These are phyloP conservation scores for Heteromyza rotundicornis DNA, from an alignment of 2,888 invertebrate genomes.

Conservation along the genomic window DNA sequence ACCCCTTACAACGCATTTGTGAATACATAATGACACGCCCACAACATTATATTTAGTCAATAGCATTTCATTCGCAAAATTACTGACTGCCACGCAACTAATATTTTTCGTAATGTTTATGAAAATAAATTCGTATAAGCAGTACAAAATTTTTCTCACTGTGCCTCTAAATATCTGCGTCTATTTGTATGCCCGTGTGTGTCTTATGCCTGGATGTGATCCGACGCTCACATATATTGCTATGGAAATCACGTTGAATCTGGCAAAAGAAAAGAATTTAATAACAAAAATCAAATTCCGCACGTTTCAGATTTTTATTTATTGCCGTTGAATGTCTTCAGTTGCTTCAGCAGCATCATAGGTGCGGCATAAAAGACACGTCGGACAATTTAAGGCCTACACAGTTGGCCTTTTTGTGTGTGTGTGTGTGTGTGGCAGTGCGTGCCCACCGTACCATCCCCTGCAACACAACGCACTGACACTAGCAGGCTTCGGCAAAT, in stretches of 20 bases:
- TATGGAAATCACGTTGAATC: slow-evolving; percentile 11
- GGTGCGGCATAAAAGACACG: background rate
- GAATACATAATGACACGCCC: too few species aligned
- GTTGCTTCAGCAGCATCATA: background rate
- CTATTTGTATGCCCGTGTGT: background rate
- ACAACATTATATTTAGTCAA: too few species aligned
- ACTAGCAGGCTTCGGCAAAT: too few species aligned
- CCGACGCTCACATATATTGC: background rate
- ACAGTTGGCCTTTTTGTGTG: background rate
- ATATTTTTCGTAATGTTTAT: too few species aligned
- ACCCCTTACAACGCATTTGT: too few species aligned
- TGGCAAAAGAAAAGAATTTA: slow-evolving; percentile 11
- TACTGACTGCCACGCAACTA: too few species aligned
- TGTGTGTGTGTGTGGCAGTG: background rate
- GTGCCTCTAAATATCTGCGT: background rate
- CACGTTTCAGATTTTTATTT: slow-evolving; percentile 23
- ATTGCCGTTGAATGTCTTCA: background rate
- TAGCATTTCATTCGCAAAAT: too few species aligned
- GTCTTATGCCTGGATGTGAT: background rate
- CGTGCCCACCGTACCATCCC: too few species aligned
- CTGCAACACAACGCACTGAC: too few species aligned
- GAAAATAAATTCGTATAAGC: too few species aligned
- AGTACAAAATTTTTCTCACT: too few species aligned
- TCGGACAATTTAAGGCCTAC: background rate
- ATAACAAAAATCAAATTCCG: slow-evolving; percentile 26